Percentiles rank a stretch among this genome's conserved stretches.
Evolutionary conservation across 1,140 invertebrate species (phyloP).

Genomic region (Gonioctena quinquepunctata): DNA sequence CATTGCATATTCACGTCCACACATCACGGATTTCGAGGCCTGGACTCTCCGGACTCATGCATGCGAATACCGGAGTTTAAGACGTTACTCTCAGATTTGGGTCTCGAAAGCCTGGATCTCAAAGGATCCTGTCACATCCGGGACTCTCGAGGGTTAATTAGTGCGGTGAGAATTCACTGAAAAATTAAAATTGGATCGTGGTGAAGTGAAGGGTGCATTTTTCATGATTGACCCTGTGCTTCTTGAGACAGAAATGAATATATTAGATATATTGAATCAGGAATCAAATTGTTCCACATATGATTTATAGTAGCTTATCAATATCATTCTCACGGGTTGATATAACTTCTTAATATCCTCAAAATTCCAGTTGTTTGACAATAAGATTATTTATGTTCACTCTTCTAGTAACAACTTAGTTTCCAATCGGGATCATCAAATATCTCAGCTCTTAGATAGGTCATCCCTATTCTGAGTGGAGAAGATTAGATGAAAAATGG

Average conservation of each 20-base stretch:
- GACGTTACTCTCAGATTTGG: constrained; percentile 37
- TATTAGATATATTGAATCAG: neutral
- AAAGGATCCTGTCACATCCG: constrained; percentile 35
- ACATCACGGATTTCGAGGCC: constrained; percentile 50
- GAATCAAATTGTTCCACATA: no score
- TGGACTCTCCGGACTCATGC: constrained; percentile 27
- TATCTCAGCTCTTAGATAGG: no score
- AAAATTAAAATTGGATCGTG: constrained; percentile 18
- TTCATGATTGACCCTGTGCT: neutral
- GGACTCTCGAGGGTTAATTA: constrained; percentile 41
- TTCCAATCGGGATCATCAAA: no score
- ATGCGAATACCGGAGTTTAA: constrained; percentile 35
- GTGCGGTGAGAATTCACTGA: constrained; percentile 11
- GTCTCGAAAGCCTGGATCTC: constrained; percentile 35
- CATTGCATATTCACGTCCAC: constrained; percentile 56
- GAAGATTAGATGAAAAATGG: no score
- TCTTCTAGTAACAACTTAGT: no score
- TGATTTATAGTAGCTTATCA: no score
- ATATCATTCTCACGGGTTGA: no score
- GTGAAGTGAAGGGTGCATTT: neutral
- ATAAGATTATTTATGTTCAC: no score
- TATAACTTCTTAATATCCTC: no score
- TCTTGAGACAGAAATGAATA: neutral
- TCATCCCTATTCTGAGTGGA: no score
- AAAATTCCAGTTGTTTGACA: no score